These are phyloP conservation scores for Poeciliopsis infans DNA, from an alignment of 2,797 vertebrate species.

Conservation along the genomic window DNA sequence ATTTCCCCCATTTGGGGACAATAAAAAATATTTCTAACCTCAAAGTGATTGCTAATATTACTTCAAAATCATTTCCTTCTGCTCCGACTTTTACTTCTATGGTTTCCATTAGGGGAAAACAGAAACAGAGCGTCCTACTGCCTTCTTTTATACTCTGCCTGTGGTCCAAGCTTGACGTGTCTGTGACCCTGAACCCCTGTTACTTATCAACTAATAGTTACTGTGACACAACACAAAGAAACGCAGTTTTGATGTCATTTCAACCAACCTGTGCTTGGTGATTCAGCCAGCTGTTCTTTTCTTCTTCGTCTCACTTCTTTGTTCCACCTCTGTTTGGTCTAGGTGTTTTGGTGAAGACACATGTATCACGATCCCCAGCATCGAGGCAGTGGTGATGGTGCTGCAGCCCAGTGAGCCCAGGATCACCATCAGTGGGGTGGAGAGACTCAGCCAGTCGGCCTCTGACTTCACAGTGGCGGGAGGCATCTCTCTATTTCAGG, in stretches of 20 bases:
- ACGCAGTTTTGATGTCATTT: neutral
- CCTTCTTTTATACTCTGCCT: neutral
- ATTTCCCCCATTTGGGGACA: no score
- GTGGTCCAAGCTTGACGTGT: neutral
- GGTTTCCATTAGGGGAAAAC: neutral
- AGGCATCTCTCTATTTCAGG: slow-evolving; percentile 87
- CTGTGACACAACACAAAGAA: neutral
- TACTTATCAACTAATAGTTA: neutral
- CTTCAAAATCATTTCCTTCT: neutral
- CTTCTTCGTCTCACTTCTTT: neutral
- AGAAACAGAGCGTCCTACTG: neutral
- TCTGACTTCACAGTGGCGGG: slow-evolving; percentile 81
- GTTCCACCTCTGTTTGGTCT: slow-evolving; percentile 3
- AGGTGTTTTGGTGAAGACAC: slow-evolving; percentile 98
- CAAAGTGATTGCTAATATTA: neutral
- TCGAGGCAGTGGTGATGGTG: slow-evolving; percentile 93
- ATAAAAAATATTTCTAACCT: no score
- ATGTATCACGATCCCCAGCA: slow-evolving; percentile 91
- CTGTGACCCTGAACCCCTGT: neutral
- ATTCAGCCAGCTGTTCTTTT: neutral
- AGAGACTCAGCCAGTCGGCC: slow-evolving; percentile 86
- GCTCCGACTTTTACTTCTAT: neutral
- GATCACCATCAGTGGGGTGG: slow-evolving; percentile 91
- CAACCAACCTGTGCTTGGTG: neutral
- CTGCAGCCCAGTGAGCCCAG: slow-evolving; percentile 92